A percentile compares a stretch with the other conserved stretches of the same genome.
Conservation (phyloP, 2,888 invertebrate genomes). For the Chironomus riparius region DNA sequence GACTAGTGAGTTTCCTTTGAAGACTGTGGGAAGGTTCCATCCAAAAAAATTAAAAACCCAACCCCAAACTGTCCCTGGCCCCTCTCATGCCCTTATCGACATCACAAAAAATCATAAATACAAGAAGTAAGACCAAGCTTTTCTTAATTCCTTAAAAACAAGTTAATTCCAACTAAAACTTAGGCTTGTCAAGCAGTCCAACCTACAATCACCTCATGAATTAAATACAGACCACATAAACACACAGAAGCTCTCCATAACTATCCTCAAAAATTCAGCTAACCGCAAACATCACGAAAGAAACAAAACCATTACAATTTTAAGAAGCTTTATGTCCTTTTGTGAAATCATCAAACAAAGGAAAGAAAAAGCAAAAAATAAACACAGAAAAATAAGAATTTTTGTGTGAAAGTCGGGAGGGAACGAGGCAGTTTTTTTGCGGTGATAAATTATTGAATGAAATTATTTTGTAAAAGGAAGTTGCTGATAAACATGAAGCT, state of each 20-base stretch:
- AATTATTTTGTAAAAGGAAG: conserved; percentile 9
- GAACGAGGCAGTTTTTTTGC: neutral
- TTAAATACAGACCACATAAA: too few species aligned
- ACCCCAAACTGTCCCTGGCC: too few species aligned
- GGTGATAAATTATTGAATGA: conserved; percentile 20
- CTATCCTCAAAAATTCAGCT: neutral
- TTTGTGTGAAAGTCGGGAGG: neutral
- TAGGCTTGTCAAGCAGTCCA: too few species aligned
- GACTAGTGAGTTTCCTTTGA: too few species aligned
- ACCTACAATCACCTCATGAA: too few species aligned
- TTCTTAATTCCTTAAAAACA: too few species aligned
- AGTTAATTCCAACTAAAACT: too few species aligned
- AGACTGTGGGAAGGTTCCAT: too few species aligned
- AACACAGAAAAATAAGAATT: neutral
- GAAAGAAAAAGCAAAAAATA: neutral
- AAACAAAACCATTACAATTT: neutral
- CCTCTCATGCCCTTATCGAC: too few species aligned
- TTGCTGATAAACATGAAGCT: conserved; percentile 16
- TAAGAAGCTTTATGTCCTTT: neutral
- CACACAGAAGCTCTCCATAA: neutral
- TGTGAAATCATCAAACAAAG: neutral
- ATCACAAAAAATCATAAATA: too few species aligned
- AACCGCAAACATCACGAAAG: neutral
- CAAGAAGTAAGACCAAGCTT: too few species aligned
- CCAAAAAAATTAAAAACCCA: too few species aligned